These are phyloP conservation scores for Neodiprion virginianus DNA, from an alignment of 1,140 invertebrate genomes.

Conservation along the genomic window DNA sequence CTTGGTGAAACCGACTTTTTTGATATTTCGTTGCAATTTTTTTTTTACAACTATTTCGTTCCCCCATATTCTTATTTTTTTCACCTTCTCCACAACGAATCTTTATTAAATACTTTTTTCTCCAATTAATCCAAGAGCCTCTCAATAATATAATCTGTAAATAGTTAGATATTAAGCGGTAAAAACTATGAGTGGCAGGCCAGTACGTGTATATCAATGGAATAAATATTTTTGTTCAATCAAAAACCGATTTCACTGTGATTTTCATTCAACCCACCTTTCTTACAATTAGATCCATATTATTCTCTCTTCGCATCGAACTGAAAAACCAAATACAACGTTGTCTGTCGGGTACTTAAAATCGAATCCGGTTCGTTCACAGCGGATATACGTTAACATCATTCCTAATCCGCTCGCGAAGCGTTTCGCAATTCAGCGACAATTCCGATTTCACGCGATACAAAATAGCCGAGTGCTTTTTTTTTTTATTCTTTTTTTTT, in stretches of 20 bases:
- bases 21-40: not conserved
- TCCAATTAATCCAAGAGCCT: not conserved
- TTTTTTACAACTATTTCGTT: not conserved
- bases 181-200: not conserved
- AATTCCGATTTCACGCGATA: no score
- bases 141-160: not conserved
- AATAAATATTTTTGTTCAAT: constrained; percentile 4
- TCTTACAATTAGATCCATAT: no score
- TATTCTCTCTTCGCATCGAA: no score
- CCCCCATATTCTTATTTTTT: not conserved
- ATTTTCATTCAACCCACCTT: no score
- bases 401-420: no score
- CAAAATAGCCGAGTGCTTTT: not conserved
- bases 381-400: no score
- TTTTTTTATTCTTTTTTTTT: not conserved
- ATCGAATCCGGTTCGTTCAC: no score
- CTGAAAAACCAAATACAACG: no score
- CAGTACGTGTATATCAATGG: not conserved
- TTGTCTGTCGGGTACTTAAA: no score
- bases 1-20: not conserved
- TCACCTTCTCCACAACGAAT: not conserved
- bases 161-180: not conserved
- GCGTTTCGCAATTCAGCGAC: no score
- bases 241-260: not conserved
- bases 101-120: not conserved